Base-by-base conservation (phyloP, 2,797 vertebrate genomes). In the Galago senegalensis region DNA sequence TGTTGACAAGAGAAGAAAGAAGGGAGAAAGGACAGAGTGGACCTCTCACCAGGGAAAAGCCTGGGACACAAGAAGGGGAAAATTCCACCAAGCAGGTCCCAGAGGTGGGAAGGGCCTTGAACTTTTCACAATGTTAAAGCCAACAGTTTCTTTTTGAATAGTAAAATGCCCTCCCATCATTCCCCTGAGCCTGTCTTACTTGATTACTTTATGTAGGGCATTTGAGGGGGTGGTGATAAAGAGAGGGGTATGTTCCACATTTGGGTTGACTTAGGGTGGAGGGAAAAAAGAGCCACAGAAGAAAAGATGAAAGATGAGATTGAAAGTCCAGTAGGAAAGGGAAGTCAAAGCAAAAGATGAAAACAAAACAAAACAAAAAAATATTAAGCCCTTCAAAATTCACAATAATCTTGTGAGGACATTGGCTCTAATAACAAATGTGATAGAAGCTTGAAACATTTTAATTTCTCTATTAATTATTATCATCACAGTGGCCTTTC, bases 321-420 rank as follows among this genome's bases (percentile, higher is more conserved):
- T 77, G 43, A 63, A 56, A 61, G 20, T 49, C 61, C 29, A 69
- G 29, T 43, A 49, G 9, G 9, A 86, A 93, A 92, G 16, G 5
- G n/a, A 88, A 85, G 49, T 27, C 14, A 73, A 34, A 88, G 5
- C 18, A 82, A 53, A 79, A 65, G 31, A 7, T 53, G 13, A n/a
- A 75, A 83, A 72, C 11, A 92, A 88, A 87, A 85, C 49, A 34
- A 49, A 83, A 79, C 11, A 92, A 88, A 87, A 80, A 43, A 31
- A 43, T 16, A 69, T 34, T 13, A 76, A 87, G 25, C 6, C 18
- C 4, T 20, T 87, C 75, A 46, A 77, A 87, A 94, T 73, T 11
- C 20, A 65, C 21, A 34, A 40, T 63, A 27, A 70, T 86, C 80
- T 86, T 27, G 34, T 34, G 18, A 79, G 25, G 34, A 77, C 20